A percentile compares a stretch with the other conserved stretches of the same genome.
Conservation (phyloP, 2,888 invertebrate genomes). For the Drosophila austrosaltans region DNA sequence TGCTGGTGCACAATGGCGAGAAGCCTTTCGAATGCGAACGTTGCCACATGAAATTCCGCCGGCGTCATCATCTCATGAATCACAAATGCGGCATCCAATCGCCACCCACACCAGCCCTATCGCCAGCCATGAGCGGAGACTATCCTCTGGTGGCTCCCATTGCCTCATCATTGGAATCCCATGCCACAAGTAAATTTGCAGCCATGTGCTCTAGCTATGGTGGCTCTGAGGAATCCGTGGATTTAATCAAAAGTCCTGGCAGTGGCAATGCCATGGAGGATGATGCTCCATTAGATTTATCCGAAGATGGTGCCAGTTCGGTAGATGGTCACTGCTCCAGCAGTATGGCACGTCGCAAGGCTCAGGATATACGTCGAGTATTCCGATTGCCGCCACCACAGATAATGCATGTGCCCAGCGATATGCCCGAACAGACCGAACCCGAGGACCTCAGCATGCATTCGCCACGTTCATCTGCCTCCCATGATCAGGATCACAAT, state of each 20-base stretch:
- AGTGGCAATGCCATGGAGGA: slow-evolving; percentile 67
- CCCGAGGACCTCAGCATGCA: slow-evolving; percentile 94
- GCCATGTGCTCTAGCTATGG: slow-evolving; percentile 81
- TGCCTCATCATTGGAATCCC: slow-evolving; percentile 62
- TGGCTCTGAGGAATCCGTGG: slow-evolving; percentile 81
- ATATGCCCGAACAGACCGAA: slow-evolving; percentile 93
- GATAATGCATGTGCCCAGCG: slow-evolving; percentile 79
- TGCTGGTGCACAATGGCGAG: slow-evolving; percentile 94
- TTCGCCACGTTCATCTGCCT: slow-evolving; percentile 80
- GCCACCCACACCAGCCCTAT: slow-evolving; percentile 81
- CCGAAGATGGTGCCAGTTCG: slow-evolving; percentile 84
- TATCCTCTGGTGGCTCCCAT: slow-evolving; percentile 66
- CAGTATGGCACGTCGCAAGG: slow-evolving; percentile 82
- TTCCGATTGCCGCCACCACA: slow-evolving; percentile 84
- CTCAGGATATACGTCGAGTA: slow-evolving; percentile 85
- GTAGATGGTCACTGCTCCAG: slow-evolving; percentile 67
- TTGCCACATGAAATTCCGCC: slow-evolving; percentile 91
- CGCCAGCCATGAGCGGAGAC: slow-evolving; percentile 81
- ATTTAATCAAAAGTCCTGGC: slow-evolving; percentile 53
- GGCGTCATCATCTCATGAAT: slow-evolving; percentile 93
- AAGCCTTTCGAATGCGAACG: slow-evolving; percentile 93
- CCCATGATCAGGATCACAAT: slow-evolving; percentile 59
- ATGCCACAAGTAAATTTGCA: slow-evolving; percentile 78
- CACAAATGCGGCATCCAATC: slow-evolving; percentile 89
- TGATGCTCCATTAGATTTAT: slow-evolving; percentile 84